Conservation (phyloP, 2,888 invertebrate species). For the Lycia hirtaria region DNA sequence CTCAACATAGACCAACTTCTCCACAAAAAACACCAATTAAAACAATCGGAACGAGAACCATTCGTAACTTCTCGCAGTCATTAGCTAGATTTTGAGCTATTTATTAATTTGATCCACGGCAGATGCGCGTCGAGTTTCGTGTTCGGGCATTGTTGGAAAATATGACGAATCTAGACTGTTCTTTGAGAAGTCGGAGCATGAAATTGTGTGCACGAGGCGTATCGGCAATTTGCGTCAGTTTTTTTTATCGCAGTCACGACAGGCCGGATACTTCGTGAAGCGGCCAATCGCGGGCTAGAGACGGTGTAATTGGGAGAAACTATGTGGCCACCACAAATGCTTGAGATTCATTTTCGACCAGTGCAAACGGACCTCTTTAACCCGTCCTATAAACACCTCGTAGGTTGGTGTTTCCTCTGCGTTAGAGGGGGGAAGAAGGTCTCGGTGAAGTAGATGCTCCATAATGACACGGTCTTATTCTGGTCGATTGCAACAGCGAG, state of each 20-base stretch:
- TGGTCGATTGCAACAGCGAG: conserved; percentile 64
- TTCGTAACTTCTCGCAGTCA: conserved; percentile 57
- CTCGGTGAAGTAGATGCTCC: conserved; percentile 58
- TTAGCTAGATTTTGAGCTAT: conserved; percentile 63
- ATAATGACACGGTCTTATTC: conserved; percentile 72
- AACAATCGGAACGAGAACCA: conserved; percentile 62
- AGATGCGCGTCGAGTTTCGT: conserved; percentile 50
- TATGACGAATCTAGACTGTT: conserved; percentile 82
- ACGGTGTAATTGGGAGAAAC: conserved; percentile 84
- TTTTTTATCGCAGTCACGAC: conserved; percentile 84
- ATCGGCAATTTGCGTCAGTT: conserved; percentile 85
- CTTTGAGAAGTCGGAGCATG: conserved; percentile 75
- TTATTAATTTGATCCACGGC: conserved; percentile 64
- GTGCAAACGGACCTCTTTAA: conserved; percentile 60
- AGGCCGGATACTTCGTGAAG: conserved; percentile 78
- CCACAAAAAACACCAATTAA: conserved; percentile 64
- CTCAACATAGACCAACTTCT: conserved; percentile 27
- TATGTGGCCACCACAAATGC: conserved; percentile 78
- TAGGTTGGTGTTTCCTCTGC: conserved; percentile 32
- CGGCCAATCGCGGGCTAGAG: conserved; percentile 80
- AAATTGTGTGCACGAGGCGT: conserved; percentile 85
- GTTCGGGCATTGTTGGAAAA: conserved; percentile 63
- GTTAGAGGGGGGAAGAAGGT: conserved; percentile 53
- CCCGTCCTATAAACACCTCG: conserved; percentile 49
- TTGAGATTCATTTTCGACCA: conserved; percentile 71